These are phyloP conservation scores for Elegia similella DNA, from an alignment of 2,888 invertebrate species.

Conservation along the genomic window DNA sequence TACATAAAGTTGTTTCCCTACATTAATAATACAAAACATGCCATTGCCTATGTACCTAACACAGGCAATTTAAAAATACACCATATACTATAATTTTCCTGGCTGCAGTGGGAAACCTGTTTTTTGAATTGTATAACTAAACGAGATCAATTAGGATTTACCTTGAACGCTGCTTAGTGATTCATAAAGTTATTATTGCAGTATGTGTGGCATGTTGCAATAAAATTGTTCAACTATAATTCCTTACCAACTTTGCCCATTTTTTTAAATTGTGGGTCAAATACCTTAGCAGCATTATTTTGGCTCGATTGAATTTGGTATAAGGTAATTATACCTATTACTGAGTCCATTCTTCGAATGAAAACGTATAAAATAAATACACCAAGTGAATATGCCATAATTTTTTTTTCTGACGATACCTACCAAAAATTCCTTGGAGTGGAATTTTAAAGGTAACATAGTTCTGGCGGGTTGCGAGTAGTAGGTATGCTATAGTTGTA, in stretches of 20 bases:
- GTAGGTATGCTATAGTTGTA: no score
- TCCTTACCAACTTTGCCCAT: neutral
- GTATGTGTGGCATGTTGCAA: conserved; percentile 4
- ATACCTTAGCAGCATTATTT: no score
- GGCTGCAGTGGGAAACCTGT: conserved; percentile 47
- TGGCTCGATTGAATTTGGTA: no score
- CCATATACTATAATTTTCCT: conserved; percentile 31
- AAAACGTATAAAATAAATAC: no score
- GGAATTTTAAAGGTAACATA: no score
- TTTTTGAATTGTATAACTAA: conserved; percentile 51
- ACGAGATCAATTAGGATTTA: conserved; percentile 61
- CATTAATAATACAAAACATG: neutral
- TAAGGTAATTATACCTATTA: no score
- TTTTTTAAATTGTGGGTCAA: neutral
- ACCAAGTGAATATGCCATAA: no score
- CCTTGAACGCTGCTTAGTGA: conserved; percentile 55
- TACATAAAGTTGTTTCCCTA: neutral
- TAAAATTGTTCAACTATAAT: neutral
- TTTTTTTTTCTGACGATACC: no score
- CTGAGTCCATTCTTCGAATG: no score
- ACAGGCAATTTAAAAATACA: neutral
- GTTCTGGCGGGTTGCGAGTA: no score
- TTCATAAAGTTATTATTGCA: conserved; percentile 28
- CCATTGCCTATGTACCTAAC: neutral
- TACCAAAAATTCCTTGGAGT: no score